phyloP scores from a whole-genome alignment of 2,113 vertebrate species.

The Asarcornis scutulata region DNA sequence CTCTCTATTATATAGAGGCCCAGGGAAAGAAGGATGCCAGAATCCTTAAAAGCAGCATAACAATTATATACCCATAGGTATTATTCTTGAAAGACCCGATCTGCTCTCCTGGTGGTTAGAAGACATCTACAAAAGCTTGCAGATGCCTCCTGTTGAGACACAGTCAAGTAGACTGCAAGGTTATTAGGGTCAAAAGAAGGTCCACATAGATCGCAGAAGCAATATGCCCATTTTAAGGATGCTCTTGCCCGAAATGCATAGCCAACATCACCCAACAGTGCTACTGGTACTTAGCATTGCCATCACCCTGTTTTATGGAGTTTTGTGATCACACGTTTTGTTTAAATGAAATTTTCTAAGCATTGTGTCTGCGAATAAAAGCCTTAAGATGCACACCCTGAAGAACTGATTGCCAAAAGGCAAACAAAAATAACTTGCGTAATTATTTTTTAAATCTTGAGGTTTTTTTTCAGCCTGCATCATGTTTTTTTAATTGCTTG shows the following conservation, averaged over 20 bases:
- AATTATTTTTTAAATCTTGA: background rate
- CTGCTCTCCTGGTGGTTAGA: background rate
- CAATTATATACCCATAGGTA: background rate
- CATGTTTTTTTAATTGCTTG: background rate
- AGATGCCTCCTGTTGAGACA: background rate
- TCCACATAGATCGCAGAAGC: background rate
- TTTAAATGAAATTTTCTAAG: background rate
- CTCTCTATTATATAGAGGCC: background rate
- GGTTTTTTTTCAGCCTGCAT: background rate
- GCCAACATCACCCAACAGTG: too few relatives aligned
- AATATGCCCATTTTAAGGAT: background rate
- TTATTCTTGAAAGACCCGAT: background rate
- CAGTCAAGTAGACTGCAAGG: background rate
- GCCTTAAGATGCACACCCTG: background rate
- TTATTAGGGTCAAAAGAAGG: background rate
- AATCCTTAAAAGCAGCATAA: background rate
- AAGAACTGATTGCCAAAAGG: background rate
- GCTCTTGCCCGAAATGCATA: background rate
- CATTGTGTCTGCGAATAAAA: background rate
- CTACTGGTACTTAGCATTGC: background rate
- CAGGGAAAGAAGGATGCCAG: background rate
- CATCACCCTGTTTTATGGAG: background rate
- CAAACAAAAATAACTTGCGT: background rate
- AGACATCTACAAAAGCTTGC: background rate
- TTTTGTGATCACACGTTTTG: background rate